Evolutionary conservation across 2,113 vertebrate genomes (phyloP), one percentile per base, ranked within the genome.

Genomic region (Phaethon lepturus): DNA sequence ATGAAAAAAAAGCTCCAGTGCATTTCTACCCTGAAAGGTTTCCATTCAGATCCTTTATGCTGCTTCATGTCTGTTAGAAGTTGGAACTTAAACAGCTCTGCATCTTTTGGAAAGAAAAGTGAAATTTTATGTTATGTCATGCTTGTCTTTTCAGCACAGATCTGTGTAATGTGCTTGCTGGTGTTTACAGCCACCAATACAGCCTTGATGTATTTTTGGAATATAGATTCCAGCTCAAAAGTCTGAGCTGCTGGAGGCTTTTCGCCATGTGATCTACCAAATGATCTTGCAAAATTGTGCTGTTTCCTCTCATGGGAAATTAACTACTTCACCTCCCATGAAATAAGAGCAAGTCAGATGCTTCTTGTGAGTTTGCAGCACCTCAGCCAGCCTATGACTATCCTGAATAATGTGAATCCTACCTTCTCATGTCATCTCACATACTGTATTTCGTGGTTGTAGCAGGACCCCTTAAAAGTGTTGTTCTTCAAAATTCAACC

Each of bases 241-340:
- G 53, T 23, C 42, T 60, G 88, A 90, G 86, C 88, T 85, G 64
- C 92, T 90, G 76, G 63, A 81, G 73, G 25, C 11, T 96, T 77
- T 74, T 71, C 89, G 82, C 77, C 9, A 1, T 52, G 95, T 80
- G 73, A 74, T 49, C 80, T 79, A 53, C 81, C 49, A 50, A 59
- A 67, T 25, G 69, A 93, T 88, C 90, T 59, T 72, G 78, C 62
- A 90, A 55, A 93, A 75, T 3, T 60, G 33, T 49, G 74, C 89
- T 88, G 35, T 13, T 78, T 85, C 55, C 35, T 75, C 56, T 67
- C 1, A 0, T 7, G 47, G 91, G 64, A 67, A 78, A 64, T 67
- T 58, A 90, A 63, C 83, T 68, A 4, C 67, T 80, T 67, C 77
- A 63, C 29, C 74, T 91, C 68, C 77, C 35, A 3, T 38, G 6